These are phyloP conservation scores for Eupithecia subfuscata DNA, from an alignment of 2,888 invertebrate genomes.

Conservation along the genomic window DNA sequence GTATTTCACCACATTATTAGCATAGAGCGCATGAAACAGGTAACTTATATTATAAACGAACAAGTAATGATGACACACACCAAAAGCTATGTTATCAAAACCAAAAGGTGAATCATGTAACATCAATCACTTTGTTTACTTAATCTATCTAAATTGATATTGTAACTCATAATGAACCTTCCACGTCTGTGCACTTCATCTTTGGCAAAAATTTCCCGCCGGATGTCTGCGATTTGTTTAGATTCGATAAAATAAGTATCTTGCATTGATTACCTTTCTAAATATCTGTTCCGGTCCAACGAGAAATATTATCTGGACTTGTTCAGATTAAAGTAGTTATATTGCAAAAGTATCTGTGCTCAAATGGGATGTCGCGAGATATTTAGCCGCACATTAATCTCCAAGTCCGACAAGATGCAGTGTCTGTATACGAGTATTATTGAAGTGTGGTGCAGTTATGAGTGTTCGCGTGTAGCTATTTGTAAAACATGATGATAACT, in stretches of 20 bases:
- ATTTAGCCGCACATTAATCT: constrained; percentile 22
- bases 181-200: constrained; percentile 9
- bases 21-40: neutral
- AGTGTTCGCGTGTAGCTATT: constrained; percentile 54
- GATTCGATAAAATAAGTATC: constrained; percentile 31
- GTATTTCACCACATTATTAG: neutral
- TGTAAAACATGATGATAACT: constrained; percentile 64
- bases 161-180: constrained; percentile 21
- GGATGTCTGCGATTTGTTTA: constrained; percentile 45
- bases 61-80: constrained; percentile 2
- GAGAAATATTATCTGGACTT: neutral
- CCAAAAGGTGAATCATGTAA: constrained; percentile 24
- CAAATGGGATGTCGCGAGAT: constrained; percentile 3
- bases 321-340: neutral
- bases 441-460: constrained; percentile 38
- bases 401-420: constrained; percentile 44
- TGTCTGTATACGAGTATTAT: constrained; percentile 33
- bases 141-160: constrained; percentile 34
- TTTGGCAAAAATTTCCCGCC: constrained; percentile 44
- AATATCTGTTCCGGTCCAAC: neutral
- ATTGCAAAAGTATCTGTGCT: neutral
- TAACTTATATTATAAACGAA: neutral
- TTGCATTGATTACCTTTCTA: constrained; percentile 1
- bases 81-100: neutral
- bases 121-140: constrained; percentile 40